Conservation (phyloP, 2,888 invertebrate species). For the Anthoptus insignis region DNA sequence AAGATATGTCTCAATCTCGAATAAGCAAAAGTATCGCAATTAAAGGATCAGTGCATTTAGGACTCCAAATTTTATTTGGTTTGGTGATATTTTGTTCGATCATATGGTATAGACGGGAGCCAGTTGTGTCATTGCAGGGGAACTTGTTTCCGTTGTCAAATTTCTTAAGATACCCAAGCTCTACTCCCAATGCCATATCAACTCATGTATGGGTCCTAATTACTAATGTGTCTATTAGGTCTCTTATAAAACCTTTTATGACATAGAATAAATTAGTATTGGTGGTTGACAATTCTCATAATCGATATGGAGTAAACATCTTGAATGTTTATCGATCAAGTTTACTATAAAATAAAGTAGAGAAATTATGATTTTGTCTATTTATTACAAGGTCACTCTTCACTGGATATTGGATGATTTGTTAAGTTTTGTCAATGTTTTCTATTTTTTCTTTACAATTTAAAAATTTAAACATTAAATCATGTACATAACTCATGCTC, state of each 20-base stretch:
- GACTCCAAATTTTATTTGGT: conserved; percentile 67
- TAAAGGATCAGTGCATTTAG: conserved; percentile 70
- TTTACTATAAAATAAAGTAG: too few relatives aligned
- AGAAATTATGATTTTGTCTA: too few relatives aligned
- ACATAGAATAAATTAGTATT: too few relatives aligned
- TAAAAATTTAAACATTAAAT: too few relatives aligned
- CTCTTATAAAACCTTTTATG: conserved; percentile 71
- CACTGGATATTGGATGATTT: too few relatives aligned
- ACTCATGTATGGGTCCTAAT: conserved; percentile 80
- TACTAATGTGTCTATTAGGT: conserved; percentile 75
- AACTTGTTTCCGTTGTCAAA: conserved; percentile 75
- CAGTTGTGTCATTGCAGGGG: conserved; percentile 73
- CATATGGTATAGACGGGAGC: conserved; percentile 76
- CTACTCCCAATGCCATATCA: conserved; percentile 75
- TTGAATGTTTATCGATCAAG: too few relatives aligned
- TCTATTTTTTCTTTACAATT: too few relatives aligned
- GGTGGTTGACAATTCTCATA: too few relatives aligned
- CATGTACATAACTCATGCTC: too few relatives aligned
- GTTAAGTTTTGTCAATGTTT: too few relatives aligned
- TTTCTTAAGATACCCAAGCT: conserved; percentile 75
- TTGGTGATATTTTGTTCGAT: conserved; percentile 69
- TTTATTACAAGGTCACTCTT: too few relatives aligned
- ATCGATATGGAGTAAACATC: too few relatives aligned
- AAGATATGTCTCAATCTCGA: conserved; percentile 71
- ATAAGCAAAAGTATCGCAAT: conserved; percentile 72